These are phyloP conservation scores for Dryoscopus gambensis DNA, from an alignment of 2,113 vertebrate genomes.

Conservation along the genomic window DNA sequence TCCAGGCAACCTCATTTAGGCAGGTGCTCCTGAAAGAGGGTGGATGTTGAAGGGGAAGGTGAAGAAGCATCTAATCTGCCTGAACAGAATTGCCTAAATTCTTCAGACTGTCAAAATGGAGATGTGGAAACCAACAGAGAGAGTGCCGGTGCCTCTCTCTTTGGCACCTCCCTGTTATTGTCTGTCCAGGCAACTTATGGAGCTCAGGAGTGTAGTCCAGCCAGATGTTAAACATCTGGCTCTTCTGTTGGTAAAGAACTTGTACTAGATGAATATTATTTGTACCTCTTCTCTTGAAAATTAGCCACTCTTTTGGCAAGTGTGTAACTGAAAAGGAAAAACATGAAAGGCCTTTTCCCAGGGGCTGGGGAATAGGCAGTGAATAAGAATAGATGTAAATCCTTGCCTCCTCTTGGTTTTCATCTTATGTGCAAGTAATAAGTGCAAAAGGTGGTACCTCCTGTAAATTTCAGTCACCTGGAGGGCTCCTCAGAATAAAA, in stretches of 20 bases:
- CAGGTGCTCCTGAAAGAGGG: not conserved
- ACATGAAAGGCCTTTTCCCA: not conserved
- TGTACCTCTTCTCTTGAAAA: not conserved
- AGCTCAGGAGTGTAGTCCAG: not conserved
- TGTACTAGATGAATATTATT: not conserved
- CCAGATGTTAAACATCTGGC: not conserved
- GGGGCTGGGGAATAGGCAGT: not conserved
- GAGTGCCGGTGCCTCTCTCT: rapidly evolving
- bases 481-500: not conserved
- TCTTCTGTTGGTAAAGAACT: not conserved
- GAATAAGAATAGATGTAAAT: not conserved
- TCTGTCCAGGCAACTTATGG: not conserved
- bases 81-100: not conserved
- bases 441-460: not conserved
- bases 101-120: not conserved
- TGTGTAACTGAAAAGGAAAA: not conserved
- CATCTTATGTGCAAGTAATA: not conserved
- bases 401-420: not conserved
- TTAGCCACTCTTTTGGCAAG: not conserved
- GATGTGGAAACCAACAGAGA: not conserved
- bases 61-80: not conserved
- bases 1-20: not conserved
- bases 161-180: rapidly evolving
- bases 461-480: not conserved
- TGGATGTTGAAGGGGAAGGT: not conserved